Conservation (phyloP, 2,888 invertebrate genomes). For the Macropis europaea region DNA sequence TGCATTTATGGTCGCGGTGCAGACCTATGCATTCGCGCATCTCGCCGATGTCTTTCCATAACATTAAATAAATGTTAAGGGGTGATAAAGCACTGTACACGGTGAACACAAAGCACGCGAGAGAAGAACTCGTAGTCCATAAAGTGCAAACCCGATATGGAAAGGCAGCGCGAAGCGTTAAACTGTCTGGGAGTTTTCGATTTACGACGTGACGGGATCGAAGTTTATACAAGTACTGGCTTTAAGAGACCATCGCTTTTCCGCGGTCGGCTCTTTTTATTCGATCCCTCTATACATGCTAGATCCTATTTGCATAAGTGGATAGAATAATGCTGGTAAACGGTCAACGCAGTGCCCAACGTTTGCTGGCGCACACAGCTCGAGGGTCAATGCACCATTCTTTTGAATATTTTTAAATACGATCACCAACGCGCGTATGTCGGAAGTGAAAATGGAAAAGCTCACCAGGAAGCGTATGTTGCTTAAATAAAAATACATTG, state of each 20-base stretch:
- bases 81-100: conserved; percentile 47
- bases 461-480: neutral
- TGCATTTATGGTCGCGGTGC: neutral
- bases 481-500: conserved; percentile 14
- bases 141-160: conserved; percentile 59
- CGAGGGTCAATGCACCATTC: conserved; percentile 16
- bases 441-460: conserved; percentile 15
- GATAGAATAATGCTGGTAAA: conserved; percentile 60
- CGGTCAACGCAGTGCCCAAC: conserved; percentile 20
- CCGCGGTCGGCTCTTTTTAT: conserved; percentile 50
- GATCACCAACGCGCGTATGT: neutral
- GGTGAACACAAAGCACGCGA: conserved; percentile 39
- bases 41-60: conserved; percentile 22
- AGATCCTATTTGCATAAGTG: conserved; percentile 62
- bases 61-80: conserved; percentile 57
- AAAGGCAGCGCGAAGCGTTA: conserved; percentile 58
- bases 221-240: conserved; percentile 62
- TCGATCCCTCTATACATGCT: conserved; percentile 23
- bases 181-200: conserved; percentile 64
- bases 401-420: conserved; percentile 14
- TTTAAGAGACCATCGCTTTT: conserved; percentile 58
- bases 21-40: neutral
- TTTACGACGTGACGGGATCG: conserved; percentile 63
- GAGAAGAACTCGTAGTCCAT: conserved; percentile 44
- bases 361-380: neutral